Percentiles rank a stretch among this genome's conserved stretches.
phyloP scores from a whole-genome alignment of 2,888 invertebrate genomes.

The Opisthograptis luteolata region DNA sequence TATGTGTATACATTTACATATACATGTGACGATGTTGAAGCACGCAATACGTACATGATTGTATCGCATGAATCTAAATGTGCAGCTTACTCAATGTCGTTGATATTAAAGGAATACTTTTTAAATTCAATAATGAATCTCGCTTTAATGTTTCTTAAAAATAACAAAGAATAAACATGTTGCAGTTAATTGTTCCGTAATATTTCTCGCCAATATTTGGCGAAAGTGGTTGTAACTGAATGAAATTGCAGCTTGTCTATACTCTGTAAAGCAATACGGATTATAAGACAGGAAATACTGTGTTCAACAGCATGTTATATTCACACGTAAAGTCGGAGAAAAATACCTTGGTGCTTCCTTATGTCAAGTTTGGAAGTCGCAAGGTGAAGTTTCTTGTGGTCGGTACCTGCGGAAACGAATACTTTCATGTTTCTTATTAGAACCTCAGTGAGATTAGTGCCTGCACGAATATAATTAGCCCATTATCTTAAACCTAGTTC shows the following conservation, averaged over 20 bases:
- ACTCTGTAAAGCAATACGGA: slow-evolving; percentile 1
- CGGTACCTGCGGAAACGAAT: slow-evolving; percentile 15
- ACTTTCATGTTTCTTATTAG: slow-evolving; percentile 38
- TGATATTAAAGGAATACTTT: background rate
- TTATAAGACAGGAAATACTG: slow-evolving; percentile 14
- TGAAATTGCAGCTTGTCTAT: no score
- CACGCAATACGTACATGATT: background rate
- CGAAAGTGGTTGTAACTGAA: no score
- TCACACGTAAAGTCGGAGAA: slow-evolving; percentile 9
- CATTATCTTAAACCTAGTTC: slow-evolving; percentile 34
- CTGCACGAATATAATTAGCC: slow-evolving; percentile 47
- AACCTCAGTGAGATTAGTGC: slow-evolving; percentile 63
- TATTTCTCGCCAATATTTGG: no score
- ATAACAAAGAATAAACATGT: background rate
- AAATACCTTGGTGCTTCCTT: background rate
- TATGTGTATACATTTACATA: background rate
- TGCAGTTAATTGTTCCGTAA: no score
- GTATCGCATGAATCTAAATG: background rate
- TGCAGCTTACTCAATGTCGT: background rate
- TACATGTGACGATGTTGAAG: background rate
- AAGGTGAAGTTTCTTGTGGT: background rate
- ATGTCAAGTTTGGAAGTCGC: background rate
- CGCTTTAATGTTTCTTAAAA: background rate
- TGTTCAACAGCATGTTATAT: slow-evolving; percentile 26
- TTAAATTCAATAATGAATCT: background rate